These are phyloP conservation scores for Drosophila sechellia DNA, from an alignment of 1,140 invertebrate species.

Conservation along the genomic window DNA sequence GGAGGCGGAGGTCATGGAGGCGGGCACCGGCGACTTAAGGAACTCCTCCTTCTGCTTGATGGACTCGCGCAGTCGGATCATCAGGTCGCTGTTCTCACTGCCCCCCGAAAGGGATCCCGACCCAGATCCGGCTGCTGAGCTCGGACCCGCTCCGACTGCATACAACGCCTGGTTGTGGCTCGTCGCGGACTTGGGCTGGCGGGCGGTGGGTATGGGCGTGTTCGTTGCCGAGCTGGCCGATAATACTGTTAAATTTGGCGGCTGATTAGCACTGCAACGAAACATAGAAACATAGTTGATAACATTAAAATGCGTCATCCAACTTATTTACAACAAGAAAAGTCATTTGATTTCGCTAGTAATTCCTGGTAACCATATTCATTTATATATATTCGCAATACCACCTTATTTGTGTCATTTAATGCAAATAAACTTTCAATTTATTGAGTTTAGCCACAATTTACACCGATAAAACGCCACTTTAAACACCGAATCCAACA, in stretches of 20 bases:
- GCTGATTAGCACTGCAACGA: conserved; percentile 73
- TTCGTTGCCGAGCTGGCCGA: conserved; percentile 54
- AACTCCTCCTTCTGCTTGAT: conserved; percentile 95
- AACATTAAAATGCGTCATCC: not conserved
- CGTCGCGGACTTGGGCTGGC: conserved; percentile 59
- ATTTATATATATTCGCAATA: not conserved
- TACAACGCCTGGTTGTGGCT: conserved; percentile 61
- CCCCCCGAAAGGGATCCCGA: conserved; percentile 17
- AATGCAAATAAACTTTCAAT: not conserved
- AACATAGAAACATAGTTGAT: not conserved
- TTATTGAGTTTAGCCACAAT: not conserved
- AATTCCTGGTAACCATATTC: no score
- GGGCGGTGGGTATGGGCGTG: conserved; percentile 57
- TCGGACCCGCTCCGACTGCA: conserved; percentile 28
- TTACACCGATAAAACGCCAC: not conserved
- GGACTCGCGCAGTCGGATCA: conserved; percentile 88
- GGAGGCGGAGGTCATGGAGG: conserved; percentile 35
- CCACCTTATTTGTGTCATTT: not conserved
- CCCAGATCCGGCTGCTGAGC: conserved; percentile 11
- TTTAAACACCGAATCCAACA: not conserved
- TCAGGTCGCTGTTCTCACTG: conserved; percentile 77
- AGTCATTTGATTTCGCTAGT: no score
- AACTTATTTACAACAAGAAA: no score
- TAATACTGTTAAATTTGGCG: conserved; percentile 84
- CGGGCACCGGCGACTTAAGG: conserved; percentile 88